Evolutionary conservation across 2,797 vertebrate genomes (phyloP).

Genomic region (Pitangus sulphuratus): DNA sequence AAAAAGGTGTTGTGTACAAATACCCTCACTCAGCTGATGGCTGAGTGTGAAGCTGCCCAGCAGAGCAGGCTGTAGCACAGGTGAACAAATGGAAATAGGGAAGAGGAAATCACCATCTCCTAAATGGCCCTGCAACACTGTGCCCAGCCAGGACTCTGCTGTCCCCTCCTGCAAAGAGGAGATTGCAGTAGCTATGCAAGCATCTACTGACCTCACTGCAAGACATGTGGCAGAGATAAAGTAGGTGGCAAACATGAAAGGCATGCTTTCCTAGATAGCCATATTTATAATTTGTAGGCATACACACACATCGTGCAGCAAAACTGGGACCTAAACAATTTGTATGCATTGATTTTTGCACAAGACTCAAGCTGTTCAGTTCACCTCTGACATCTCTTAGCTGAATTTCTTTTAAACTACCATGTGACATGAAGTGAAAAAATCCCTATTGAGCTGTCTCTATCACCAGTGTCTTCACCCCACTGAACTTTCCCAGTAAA

Average conservation of each 20-base stretch:
- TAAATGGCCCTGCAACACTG: not conserved
- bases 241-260: not conserved
- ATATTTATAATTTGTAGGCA: constrained; percentile 8
- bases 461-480: not conserved
- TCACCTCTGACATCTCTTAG: not conserved
- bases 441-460: constrained; percentile 16
- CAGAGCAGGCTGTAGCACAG: not conserved
- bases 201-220: not conserved
- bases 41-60: not conserved
- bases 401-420: not conserved
- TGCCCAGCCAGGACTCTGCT: not conserved
- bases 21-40: not conserved
- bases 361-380: not conserved
- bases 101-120: not conserved
- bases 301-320: not conserved
- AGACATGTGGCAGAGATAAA: not conserved
- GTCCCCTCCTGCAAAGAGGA: not conserved
- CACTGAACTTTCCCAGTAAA: constrained; percentile 22
- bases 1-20: not conserved
- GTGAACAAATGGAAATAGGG: not conserved
- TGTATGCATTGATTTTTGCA: not conserved
- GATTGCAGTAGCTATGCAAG: not conserved
- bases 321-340: not conserved
- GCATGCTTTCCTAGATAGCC: not conserved
- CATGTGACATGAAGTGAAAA: not conserved